Evolutionary conservation across 2,797 vertebrate species (phyloP), one percentile per base, ranked within the genome.

Genomic region (Sebastes dallii): DNA sequence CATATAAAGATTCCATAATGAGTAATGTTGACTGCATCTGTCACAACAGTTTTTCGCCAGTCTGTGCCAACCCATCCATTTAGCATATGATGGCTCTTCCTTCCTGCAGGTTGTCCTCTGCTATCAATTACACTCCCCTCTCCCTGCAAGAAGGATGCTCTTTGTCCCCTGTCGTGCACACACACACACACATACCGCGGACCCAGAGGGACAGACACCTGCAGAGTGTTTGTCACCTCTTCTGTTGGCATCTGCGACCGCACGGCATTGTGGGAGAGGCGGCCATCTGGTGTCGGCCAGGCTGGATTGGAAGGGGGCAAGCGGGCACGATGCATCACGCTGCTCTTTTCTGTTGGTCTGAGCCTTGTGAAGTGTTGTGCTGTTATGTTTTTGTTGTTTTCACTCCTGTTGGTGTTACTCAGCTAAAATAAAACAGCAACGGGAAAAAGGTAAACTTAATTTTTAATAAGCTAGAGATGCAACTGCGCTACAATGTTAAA

Each of bases 141-240:
- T 89, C 83, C 85, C 85, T 75, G 84, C 86, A 86, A 89, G 92
- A 75, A 88, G 78, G 87, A 91, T 90, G 89, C 90, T 89, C 89
- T 88, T 88, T 92, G 90, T 90, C 86, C 90, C 81, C 78, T n/a
- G 18, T 66, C 18, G 4, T 55, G 22, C 76, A 62, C 70, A 78
- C 61, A 73, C 72, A 79, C 74, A 16, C 67, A 13, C 76, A 68
- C 69, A 82, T 78, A 52, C 52, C 2, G 34, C 2, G 62, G 87
- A 87, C 88, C 70, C 91, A 87, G 86, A 89, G 91, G 93, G 90
- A 94, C 89, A 88, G 93, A 92, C 93, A 95, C 95, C 94, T 95
- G 94, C 93, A 89, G 93, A 91, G 90, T 92, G 93, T 95, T 95
- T 95, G 93, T 94, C 92, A 94, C 91, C 94, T 93, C 91, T 88